Evolutionary conservation across 2,888 invertebrate species (phyloP).

Genomic region (Cistogaster globosa): DNA sequence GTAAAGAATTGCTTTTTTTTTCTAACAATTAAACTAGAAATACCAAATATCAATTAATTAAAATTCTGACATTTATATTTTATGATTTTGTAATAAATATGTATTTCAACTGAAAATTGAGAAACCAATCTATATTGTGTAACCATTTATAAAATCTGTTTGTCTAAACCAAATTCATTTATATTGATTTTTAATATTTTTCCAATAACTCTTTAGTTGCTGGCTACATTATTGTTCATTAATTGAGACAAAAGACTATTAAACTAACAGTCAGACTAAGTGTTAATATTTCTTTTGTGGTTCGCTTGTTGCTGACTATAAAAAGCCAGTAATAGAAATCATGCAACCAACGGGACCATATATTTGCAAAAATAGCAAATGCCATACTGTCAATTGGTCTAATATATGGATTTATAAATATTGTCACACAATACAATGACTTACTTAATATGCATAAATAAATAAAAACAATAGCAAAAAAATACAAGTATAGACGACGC

Average conservation of each 20-base stretch:
- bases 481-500: neutral
- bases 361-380: conserved; percentile 39
- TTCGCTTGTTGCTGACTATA: neutral
- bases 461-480: conserved; percentile 32
- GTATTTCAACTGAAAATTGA: neutral
- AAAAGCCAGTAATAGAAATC: conserved; percentile 1
- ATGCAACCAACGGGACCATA: neutral
- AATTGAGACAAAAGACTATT: conserved; percentile 59
- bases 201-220: conserved; percentile 38
- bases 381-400: conserved; percentile 52
- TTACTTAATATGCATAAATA: conserved; percentile 43
- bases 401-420: conserved; percentile 60
- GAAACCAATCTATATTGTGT: neutral
- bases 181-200: conserved; percentile 41
- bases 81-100: conserved; percentile 18
- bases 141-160: neutral
- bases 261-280: conserved; percentile 44
- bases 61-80: conserved; percentile 27
- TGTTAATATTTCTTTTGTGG: conserved; percentile 28
- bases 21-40: neutral
- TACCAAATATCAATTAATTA: conserved; percentile 36
- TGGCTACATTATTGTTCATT: conserved; percentile 49
- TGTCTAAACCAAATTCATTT: conserved; percentile 38
- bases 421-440: conserved; percentile 55
- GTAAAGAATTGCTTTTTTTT: neutral